These are phyloP conservation scores for Nerophis ophidion DNA, from an alignment of 2,113 vertebrate species.

Conservation along the genomic window DNA sequence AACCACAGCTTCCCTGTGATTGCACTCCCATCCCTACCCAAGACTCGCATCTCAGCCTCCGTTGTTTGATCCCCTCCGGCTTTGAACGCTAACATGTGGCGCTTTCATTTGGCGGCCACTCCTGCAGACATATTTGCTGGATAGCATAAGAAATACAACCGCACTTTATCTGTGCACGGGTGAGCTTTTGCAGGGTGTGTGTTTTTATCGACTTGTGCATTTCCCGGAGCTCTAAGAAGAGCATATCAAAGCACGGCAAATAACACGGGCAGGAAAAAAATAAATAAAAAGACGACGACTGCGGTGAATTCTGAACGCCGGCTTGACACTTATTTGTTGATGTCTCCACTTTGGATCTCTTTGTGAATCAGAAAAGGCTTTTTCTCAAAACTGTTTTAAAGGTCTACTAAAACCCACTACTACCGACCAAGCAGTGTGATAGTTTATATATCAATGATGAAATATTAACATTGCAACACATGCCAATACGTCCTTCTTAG, in stretches of 20 bases:
- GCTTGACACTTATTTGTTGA: too few relatives aligned
- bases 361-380: too few relatives aligned
- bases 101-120: constrained; percentile 3
- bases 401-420: too few relatives aligned
- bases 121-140: not conserved
- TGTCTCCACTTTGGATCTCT: too few relatives aligned
- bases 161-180: constrained; percentile 16
- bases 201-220: constrained; percentile 16
- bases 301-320: too few relatives aligned
- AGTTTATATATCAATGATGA: too few relatives aligned
- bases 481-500: too few relatives aligned
- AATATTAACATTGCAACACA: too few relatives aligned
- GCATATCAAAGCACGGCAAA: constrained; percentile 8
- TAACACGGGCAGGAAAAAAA: constrained; percentile 3
- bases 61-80: constrained; percentile 19
- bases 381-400: too few relatives aligned
- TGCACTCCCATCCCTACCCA: constrained; percentile 15
- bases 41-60: constrained; percentile 38
- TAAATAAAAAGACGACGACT: not conserved
- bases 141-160: too few relatives aligned
- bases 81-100: too few relatives aligned
- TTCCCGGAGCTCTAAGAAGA: constrained; percentile 17
- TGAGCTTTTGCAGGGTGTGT: not conserved
- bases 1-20: constrained; percentile 16
- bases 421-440: too few relatives aligned